Base-by-base conservation (phyloP, 2,888 invertebrate species). In the Tinea trinotella region DNA sequence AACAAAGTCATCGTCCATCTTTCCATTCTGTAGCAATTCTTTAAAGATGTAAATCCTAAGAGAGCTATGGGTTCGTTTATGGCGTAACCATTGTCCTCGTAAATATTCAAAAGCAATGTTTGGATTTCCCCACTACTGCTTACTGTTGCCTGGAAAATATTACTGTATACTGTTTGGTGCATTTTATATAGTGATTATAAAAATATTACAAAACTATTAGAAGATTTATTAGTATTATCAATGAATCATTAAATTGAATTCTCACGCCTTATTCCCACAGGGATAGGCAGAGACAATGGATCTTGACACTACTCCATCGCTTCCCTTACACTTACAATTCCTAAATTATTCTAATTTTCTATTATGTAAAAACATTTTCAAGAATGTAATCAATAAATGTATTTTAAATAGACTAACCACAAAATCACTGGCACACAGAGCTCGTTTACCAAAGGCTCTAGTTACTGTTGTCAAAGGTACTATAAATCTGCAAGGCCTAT, bases 401-500 rank as follows among this genome's bases (percentile, higher is more conserved):
- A 30, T 7, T 7, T 7, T 4, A 40, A 2, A 40, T 13, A 9
- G 10, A 52, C 56, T 57, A 50, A 67, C 75, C 63, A 88, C 87
- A 63, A 84, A 89, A 52, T 80, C 74, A 22, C 74, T 68, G 12
- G 67, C 70, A 35, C 75, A 74, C 0, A 87, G 73, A 12, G 74
- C 60, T 54, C 90, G 68, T 60, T 89, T 89, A 0, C 90, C 89
- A 0, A 82, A 59, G 54, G 77, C 67, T 52, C 71, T 72, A 88
- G 89, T 88, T 60, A 87, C 88, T 48, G 87, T 80, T 59, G 88
- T 87, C 54, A 93, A 74, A 5, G 89, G 77, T 68, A 91, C 68
- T 34, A 88, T 78, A 48, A 93, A 76, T 50, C 90, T 85, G 0
- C 91, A 90, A 0, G 93, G 91, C 52, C 70, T 68, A 64, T 88